These are phyloP conservation scores for Paramormyrops kingsleyae DNA, from an alignment of 2,113 vertebrate species.

Conservation along the genomic window DNA sequence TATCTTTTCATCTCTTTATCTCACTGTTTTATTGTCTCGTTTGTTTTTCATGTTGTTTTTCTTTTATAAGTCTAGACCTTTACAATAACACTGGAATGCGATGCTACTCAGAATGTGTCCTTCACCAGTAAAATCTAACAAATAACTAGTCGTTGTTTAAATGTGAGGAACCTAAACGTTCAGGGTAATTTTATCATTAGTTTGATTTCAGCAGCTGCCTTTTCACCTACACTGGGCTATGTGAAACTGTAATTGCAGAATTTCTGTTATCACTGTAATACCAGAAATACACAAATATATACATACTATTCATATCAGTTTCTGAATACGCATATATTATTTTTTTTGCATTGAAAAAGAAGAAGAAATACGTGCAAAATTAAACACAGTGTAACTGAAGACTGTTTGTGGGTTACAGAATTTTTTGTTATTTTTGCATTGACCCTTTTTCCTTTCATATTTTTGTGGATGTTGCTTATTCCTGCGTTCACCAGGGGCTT, in stretches of 20 bases:
- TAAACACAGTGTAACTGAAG: neutral
- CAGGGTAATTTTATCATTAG: neutral
- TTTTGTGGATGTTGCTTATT: slow-evolving; percentile 57
- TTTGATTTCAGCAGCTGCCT: neutral
- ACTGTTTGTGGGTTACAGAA: slow-evolving; percentile 53
- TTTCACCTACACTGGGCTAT: neutral
- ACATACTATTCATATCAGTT: neutral
- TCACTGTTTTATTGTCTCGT: neutral
- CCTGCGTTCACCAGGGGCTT: slow-evolving; percentile 61
- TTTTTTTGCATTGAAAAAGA: neutral
- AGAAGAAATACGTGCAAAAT: neutral
- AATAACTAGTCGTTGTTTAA: neutral
- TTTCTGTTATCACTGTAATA: slow-evolving; percentile 4
- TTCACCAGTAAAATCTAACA: neutral
- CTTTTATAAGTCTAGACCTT: neutral
- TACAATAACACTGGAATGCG: neutral
- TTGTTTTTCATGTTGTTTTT: neutral
- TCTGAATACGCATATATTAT: neutral
- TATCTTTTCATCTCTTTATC: neutral
- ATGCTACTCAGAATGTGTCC: neutral
- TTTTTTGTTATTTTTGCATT: slow-evolving; percentile 58
- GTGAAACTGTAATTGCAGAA: neutral
- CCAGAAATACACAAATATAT: neutral
- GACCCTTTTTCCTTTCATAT: slow-evolving; percentile 45
- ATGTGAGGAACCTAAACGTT: neutral